phyloP scores from a whole-genome alignment of 2,113 vertebrate genomes.

The Protomyctophum bolini region DNA sequence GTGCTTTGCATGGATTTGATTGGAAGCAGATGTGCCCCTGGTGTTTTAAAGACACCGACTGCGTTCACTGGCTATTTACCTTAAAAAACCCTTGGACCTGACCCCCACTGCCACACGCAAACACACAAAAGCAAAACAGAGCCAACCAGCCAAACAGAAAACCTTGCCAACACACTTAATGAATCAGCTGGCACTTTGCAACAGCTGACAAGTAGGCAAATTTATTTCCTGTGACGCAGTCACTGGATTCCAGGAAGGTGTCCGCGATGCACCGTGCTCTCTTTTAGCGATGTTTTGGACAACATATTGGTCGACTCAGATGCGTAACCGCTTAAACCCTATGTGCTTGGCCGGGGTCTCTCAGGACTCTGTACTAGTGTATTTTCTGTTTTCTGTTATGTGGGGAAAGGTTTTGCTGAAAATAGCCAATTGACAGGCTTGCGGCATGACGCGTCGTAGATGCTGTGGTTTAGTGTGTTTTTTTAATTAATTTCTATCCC shows the following conservation, averaged over 20 bases:
- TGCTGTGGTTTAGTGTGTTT: too few relatives aligned
- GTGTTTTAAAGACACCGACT: conserved; percentile 4
- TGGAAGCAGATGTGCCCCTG: conserved; percentile 21
- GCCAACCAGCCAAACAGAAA: conserved; percentile 6
- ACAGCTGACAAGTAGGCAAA: not conserved
- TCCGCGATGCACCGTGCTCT: not conserved
- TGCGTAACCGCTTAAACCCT: too few relatives aligned
- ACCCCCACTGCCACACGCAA: conserved; percentile 8
- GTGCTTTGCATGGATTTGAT: conserved; percentile 15
- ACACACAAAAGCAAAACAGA: conserved; percentile 10
- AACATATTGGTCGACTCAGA: too few relatives aligned
- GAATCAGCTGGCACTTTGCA: not conserved
- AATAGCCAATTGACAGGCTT: too few relatives aligned
- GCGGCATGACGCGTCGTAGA: too few relatives aligned
- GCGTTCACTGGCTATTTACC: not conserved
- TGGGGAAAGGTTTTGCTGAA: too few relatives aligned
- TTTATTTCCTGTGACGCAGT: not conserved
- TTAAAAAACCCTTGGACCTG: not conserved
- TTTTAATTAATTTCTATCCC: too few relatives aligned
- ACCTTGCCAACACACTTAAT: not conserved
- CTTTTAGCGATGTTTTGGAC: not conserved
- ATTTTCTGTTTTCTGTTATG: too few relatives aligned
- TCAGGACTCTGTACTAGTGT: too few relatives aligned
- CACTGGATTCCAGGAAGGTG: not conserved
- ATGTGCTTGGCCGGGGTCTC: too few relatives aligned